Evolutionary conservation across 2,888 invertebrate species (phyloP), one percentile per base, ranked within the genome.

Genomic region (Plemyria rubiginata): DNA sequence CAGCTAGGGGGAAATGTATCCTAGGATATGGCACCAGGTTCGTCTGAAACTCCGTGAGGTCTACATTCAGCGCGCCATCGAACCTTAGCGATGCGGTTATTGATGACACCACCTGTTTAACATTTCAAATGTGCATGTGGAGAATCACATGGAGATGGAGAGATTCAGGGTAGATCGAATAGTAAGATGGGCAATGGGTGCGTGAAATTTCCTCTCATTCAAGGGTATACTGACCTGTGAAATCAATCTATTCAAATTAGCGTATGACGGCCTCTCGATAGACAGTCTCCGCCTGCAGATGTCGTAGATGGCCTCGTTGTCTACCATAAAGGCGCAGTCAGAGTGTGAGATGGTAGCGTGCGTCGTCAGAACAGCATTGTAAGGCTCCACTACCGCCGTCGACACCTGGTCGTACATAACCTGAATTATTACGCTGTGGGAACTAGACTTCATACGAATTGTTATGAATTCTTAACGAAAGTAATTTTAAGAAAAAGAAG

Each of bases 301-400:
- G 79, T 98, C 98, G 84, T 98, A 98, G 77, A 98, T 96, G n/a
- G 98, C 98, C 83, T 98, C 98, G 78, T 98, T 98, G 92, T 98
- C 98, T 16, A 98, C 97, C 96, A 98, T 97, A 83, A 98, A 98
- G 1, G 97, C 96, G 82, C 98, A 98, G 86, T 98, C 98, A 0
- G 97, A 96, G 81, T 97, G 97, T 68, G 94, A 85, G 88, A 98
- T 94, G 29, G 98, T 98, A 16, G 97, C 96, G 88, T 98, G 98
- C 0, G 98, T 98, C 49, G 98, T 97, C 63, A 98, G 86, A 58
- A 98, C 95, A 0, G 98, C 96, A 85, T 98, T 98, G 90, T 98
- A 99, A 0, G 98, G 98, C 84, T 98, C 98, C 46, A 98, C 98
- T 11, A 98, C 98, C 0, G 98, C 97, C 0, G 98, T 98, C 38